Conservation (phyloP, 2,888 invertebrate species). For the Drosophila atripex region DNA sequence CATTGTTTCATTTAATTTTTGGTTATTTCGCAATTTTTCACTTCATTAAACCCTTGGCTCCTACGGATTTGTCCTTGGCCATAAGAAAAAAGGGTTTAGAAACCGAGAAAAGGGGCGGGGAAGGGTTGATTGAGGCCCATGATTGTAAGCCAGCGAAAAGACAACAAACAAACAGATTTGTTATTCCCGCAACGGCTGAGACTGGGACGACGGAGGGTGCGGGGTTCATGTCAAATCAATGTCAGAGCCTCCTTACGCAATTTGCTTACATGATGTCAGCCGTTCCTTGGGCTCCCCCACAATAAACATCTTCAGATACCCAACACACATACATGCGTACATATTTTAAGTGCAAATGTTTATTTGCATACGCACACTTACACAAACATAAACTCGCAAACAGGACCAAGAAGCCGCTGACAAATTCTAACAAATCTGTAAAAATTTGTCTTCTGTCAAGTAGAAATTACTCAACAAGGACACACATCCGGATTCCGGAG, state of each 20-base stretch:
- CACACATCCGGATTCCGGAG: conserved; percentile 15
- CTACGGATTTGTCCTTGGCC: conserved; percentile 62
- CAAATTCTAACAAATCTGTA: conserved; percentile 78
- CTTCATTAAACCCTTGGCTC: conserved; percentile 79
- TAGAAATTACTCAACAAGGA: conserved; percentile 53
- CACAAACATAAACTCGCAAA: conserved; percentile 28
- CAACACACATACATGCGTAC: conserved; percentile 62
- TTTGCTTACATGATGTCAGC: conserved; percentile 77
- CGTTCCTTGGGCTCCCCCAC: conserved; percentile 17
- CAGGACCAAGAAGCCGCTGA: conserved; percentile 20
- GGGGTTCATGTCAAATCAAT: conserved; percentile 77
- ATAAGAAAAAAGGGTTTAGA: conserved; percentile 61
- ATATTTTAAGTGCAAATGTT: conserved; percentile 68
- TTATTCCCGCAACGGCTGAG: conserved; percentile 36
- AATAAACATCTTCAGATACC: conserved; percentile 64
- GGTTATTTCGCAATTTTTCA: conserved; percentile 83
- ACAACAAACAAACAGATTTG: conserved; percentile 70
- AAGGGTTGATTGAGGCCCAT: conserved; percentile 68
- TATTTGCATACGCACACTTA: conserved; percentile 52
- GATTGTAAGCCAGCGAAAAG: conserved; percentile 14
- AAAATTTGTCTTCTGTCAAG: conserved; percentile 80
- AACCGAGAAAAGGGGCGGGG: conserved; percentile 36
- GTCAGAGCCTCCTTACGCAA: conserved; percentile 70
- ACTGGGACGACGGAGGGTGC: conserved; percentile 4
- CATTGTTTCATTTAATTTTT: conserved; percentile 80